phyloP scores from a whole-genome alignment of 2,888 invertebrate species.

The Acleris holmiana region DNA sequence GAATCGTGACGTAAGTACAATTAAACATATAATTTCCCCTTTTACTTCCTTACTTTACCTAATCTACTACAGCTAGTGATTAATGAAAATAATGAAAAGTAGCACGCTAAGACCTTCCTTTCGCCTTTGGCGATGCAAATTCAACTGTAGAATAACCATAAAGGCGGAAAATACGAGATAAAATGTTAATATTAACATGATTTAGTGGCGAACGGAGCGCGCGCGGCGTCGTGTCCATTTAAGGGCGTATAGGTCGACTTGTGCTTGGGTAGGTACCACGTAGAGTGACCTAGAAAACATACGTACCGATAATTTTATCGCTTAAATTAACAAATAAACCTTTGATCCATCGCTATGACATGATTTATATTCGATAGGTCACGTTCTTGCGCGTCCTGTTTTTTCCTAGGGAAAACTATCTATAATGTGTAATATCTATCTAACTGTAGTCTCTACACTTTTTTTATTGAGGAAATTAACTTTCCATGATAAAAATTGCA shows the following conservation, averaged over 20 bases:
- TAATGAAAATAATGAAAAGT: no score
- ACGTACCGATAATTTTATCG: conserved; percentile 20
- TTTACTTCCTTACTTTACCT: no score
- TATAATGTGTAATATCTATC: no score
- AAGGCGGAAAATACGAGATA: conserved; percentile 57
- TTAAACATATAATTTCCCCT: no score
- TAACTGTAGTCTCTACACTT: no score
- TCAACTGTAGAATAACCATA: conserved; percentile 43
- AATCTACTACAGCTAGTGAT: no score
- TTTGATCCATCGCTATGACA: background rate
- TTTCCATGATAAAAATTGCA: no score
- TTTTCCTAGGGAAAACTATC: no score
- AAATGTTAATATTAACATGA: conserved; percentile 70
- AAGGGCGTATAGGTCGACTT: conserved; percentile 65
- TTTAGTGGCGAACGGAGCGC: conserved; percentile 57
- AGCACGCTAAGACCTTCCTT: background rate
- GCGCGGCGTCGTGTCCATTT: conserved; percentile 67
- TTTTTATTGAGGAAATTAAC: no score
- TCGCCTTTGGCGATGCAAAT: conserved; percentile 19
- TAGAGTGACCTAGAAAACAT: conserved; percentile 50
- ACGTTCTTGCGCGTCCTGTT: no score
- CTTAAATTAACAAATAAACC: background rate
- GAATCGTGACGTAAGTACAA: no score
- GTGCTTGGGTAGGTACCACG: conserved; percentile 56
- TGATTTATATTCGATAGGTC: no score